Evolutionary conservation across 2,113 vertebrate genomes (phyloP), one percentile per base, ranked within the genome.

Genomic region (Rousettus leschenaultii): DNA sequence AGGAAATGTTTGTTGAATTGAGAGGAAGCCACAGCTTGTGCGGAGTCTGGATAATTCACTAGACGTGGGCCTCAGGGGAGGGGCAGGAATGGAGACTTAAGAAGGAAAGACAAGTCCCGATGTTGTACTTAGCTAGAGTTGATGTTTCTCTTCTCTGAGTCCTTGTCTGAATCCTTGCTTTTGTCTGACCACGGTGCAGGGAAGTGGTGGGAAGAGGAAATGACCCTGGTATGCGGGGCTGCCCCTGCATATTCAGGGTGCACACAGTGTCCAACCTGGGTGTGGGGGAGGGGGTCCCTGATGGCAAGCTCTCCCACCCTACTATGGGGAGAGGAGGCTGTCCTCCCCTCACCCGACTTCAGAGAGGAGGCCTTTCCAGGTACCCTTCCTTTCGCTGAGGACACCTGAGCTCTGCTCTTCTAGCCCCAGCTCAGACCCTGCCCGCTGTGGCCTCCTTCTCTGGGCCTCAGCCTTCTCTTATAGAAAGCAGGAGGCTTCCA

Each of bases 11-110:
- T 96, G 96, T 96, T 96, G 97, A 97, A 96, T 95, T 70, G 86
- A 96, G 88, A 98, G 95, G 96, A 96, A 97, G 93, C 95, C 95
- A 97, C 97, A 97, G 96, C 97, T 96, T 98, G 89, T 97, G 96
- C 82, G 21, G 94, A 95, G 96, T 95, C 95, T 95, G 91, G 97
- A 91, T 97, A 96, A 96, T 95, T 94, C 93, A 95, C 87, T 92
- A 97, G 96, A 84, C 78, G 30, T 79, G 89, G 94, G 95, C 93
- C 77, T 82, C 61, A 12, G 61, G 65, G 89, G 83, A 65, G 90
- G 97, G 61, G 77, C 6, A 5, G 83, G 79, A 83, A 89, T 26
- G 35, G 88, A 94, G 84, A 66, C 79, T n/a, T 38, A 26, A 53
- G 82, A 7, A 53, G 63, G 90, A 93, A 88, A 85, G 79, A 78